A percentile compares a stretch with the other conserved stretches of the same genome.
phyloP scores from a whole-genome alignment of 2,113 vertebrate species.

The Vanacampus margaritifer region DNA sequence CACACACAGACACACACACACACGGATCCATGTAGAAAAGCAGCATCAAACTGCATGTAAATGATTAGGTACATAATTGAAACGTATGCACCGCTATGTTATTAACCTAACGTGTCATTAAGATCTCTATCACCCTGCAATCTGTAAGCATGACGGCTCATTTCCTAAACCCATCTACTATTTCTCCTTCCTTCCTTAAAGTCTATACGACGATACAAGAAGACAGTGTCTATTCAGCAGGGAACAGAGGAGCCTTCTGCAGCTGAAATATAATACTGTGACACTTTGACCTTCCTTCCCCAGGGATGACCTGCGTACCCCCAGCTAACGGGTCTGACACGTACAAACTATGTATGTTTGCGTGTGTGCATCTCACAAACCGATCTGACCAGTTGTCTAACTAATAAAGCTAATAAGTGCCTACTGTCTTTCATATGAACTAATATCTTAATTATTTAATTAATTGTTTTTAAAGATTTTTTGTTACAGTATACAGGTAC shows the following conservation, averaged over 20 bases:
- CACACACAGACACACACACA: slow-evolving; percentile 30
- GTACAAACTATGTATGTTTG: slow-evolving; percentile 18
- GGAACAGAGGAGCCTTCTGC: slow-evolving; percentile 53
- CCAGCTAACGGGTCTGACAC: slow-evolving; percentile 44
- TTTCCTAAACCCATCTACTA: slow-evolving; percentile 29
- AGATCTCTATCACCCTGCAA: slow-evolving; percentile 43
- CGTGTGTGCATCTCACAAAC: slow-evolving; percentile 10
- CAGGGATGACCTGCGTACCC: slow-evolving; percentile 46
- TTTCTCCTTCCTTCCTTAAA: slow-evolving; percentile 24
- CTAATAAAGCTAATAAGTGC: neutral
- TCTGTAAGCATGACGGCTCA: slow-evolving; percentile 47
- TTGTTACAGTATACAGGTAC: too few species aligned
- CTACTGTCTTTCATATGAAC: neutral
- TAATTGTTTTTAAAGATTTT: too few species aligned
- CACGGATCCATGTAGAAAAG: neutral
- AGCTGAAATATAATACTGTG: slow-evolving; percentile 55
- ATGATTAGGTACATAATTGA: neutral
- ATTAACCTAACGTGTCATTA: slow-evolving; percentile 29
- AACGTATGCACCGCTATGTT: neutral
- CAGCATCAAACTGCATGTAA: neutral
- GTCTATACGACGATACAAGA: slow-evolving; percentile 2
- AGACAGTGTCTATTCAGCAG: slow-evolving; percentile 45
- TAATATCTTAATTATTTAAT: neutral
- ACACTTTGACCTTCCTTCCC: slow-evolving; percentile 40
- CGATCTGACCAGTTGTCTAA: slow-evolving; percentile 1